phyloP scores from a whole-genome alignment of 2,797 vertebrate species.

The Discoglossus pictus region DNA sequence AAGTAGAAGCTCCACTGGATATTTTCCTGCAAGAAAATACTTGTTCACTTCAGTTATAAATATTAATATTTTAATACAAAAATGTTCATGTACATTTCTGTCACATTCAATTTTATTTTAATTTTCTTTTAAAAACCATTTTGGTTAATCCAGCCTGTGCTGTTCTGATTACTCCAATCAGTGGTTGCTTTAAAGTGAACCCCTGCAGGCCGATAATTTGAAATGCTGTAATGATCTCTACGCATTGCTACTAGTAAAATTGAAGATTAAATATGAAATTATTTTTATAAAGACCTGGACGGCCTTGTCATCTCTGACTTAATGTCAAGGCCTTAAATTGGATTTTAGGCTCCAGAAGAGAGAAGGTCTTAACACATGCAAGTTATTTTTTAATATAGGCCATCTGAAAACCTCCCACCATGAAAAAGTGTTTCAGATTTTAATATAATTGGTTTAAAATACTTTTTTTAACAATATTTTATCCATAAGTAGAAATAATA shows the following conservation, averaged over 20 bases:
- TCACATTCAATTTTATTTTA: constrained; percentile 69
- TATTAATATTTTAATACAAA: constrained; percentile 65
- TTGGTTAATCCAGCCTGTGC: constrained; percentile 61
- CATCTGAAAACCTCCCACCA: constrained; percentile 4
- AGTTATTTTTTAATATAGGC: constrained; percentile 9
- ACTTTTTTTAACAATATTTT: no score
- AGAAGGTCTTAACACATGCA: constrained; percentile 6
- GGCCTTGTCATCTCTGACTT: constrained; percentile 41
- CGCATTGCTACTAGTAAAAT: constrained; percentile 40
- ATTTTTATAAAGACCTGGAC: constrained; percentile 47
- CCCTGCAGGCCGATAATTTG: constrained; percentile 61
- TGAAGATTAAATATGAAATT: constrained; percentile 48
- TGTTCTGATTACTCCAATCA: constrained; percentile 68
- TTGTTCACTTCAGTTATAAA: constrained; percentile 54
- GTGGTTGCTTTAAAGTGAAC: constrained; percentile 60
- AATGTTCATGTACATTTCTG: constrained; percentile 66
- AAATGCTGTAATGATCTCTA: constrained; percentile 54
- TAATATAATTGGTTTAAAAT: constrained; percentile 13
- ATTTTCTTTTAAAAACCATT: constrained; percentile 66
- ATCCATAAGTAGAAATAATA: no score
- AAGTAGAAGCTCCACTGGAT: constrained; percentile 8
- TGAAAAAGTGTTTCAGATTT: constrained; percentile 15
- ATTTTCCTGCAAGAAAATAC: constrained; percentile 25
- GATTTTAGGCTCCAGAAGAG: constrained; percentile 23
- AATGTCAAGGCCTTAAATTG: constrained; percentile 47